phyloP scores from a whole-genome alignment of 1,140 invertebrate genomes.

The Plectus sambesii region DNA sequence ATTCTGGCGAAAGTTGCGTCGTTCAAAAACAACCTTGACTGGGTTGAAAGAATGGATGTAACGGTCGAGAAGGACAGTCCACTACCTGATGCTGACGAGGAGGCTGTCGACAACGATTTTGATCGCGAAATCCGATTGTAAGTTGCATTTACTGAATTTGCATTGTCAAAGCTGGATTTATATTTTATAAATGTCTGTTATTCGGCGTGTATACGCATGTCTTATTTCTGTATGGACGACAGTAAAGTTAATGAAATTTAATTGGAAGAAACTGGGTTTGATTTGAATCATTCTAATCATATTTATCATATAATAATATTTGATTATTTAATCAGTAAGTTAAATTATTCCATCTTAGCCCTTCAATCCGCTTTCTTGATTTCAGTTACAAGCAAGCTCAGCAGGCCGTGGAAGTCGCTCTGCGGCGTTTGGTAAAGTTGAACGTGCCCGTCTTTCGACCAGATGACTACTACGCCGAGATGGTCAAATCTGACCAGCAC shows the following conservation, averaged over 20 bases:
- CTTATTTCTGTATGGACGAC: not conserved
- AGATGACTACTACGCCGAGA: conserved; percentile 94
- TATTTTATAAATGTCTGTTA: too few relatives aligned
- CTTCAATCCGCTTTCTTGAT: too few relatives aligned
- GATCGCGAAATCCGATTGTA: conserved; percentile 36
- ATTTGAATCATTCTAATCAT: not conserved
- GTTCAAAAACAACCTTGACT: conserved; percentile 17
- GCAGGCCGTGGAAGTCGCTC: conserved; percentile 26
- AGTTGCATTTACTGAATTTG: conserved; percentile 14
- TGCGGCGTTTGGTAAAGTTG: conserved; percentile 27
- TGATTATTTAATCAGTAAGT: not conserved
- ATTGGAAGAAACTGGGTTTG: not conserved
- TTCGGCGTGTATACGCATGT: not conserved
- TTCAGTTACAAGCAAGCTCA: conserved; percentile 43
- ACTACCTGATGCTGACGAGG: conserved; percentile 2
- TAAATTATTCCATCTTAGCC: conserved; percentile 1
- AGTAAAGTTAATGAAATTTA: not conserved
- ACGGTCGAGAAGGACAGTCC: conserved; percentile 15
- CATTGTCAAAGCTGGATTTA: too few relatives aligned
- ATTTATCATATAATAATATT: conserved; percentile 1
- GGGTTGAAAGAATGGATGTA: conserved; percentile 37
- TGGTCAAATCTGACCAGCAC: conserved; percentile 91
- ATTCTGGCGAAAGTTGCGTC: not conserved
- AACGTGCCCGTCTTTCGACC: conserved; percentile 51
- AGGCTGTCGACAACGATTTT: conserved; percentile 31